phyloP scores from a whole-genome alignment of 2,113 vertebrate species.

The Argyrosomus japonicus region DNA sequence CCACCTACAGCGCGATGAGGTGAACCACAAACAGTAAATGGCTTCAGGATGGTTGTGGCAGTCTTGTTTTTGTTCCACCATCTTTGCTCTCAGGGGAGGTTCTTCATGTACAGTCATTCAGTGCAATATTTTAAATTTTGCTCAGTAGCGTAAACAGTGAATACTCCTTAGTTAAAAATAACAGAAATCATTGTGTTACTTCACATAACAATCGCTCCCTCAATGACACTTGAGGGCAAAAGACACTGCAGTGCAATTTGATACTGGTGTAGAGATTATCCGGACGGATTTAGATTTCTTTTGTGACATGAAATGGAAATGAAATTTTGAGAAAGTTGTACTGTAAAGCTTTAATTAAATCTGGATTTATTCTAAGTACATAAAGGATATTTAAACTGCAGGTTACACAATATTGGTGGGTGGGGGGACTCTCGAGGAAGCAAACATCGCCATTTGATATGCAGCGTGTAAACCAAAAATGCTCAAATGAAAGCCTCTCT shows the following conservation, averaged over 20 bases:
- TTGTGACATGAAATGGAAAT: conserved; percentile 80
- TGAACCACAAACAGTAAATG: neutral
- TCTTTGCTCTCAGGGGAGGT: conserved; percentile 1
- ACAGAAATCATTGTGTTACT: conserved; percentile 15
- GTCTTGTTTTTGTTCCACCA: neutral
- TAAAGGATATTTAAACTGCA: conserved; percentile 62
- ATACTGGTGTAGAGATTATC: conserved; percentile 76
- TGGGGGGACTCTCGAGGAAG: conserved; percentile 10
- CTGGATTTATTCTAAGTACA: conserved; percentile 74
- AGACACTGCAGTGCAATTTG: conserved; percentile 68
- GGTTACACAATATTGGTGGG: conserved; percentile 43
- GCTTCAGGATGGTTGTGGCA: neutral
- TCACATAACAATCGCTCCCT: conserved; percentile 34
- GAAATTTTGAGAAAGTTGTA: conserved; percentile 71
- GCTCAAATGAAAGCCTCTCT: conserved; percentile 1
- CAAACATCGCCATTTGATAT: conserved; percentile 9
- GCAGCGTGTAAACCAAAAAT: neutral
- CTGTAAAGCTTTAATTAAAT: conserved; percentile 74
- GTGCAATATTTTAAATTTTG: neutral
- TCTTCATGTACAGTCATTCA: neutral
- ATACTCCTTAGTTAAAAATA: neutral
- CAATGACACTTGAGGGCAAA: conserved; percentile 75
- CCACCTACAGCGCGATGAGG: neutral
- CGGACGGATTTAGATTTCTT: conserved; percentile 77
- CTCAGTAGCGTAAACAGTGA: neutral